Percentiles rank a stretch among this genome's conserved stretches.
phyloP scores from a whole-genome alignment of 1,140 invertebrate species.

The Bombus sylvicola region DNA sequence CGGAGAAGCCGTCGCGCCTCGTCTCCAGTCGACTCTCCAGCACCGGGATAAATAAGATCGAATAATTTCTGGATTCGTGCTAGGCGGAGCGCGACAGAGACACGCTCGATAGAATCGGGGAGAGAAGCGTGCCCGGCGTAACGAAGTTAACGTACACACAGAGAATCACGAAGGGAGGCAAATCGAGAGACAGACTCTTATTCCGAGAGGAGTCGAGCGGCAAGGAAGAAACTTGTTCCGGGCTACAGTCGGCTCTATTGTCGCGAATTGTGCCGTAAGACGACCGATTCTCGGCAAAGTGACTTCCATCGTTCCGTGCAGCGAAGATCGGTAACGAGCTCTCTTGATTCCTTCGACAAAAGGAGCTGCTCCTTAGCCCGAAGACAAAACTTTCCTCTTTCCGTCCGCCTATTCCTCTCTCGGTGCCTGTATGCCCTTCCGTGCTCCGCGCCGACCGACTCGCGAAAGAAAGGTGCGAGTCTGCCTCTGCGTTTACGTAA shows the following conservation, averaged over 20 bases:
- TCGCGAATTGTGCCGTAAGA: conserved; percentile 38
- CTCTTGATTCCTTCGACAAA: conserved; percentile 45
- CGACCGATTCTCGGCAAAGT: conserved; percentile 23
- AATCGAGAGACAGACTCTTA: conserved; percentile 36
- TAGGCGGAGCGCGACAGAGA: too few species aligned
- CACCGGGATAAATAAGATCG: too few species aligned
- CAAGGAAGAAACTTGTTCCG: conserved; percentile 44
- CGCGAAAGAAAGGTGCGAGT: neutral
- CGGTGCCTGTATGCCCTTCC: neutral
- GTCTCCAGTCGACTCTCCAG: too few species aligned
- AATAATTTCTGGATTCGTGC: too few species aligned
- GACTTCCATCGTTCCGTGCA: conserved; percentile 44
- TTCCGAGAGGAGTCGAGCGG: conserved; percentile 7
- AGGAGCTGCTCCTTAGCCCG: conserved; percentile 2
- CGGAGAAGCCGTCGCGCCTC: too few species aligned
- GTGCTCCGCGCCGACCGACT: too few species aligned
- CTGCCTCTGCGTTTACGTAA: conserved; percentile 31
- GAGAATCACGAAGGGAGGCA: conserved; percentile 33
- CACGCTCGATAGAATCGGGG: conserved; percentile 15
- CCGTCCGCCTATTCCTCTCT: neutral
- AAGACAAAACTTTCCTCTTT: conserved; percentile 21
- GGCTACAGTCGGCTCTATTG: conserved; percentile 42
- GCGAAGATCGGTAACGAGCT: conserved; percentile 39
- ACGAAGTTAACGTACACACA: conserved; percentile 55
- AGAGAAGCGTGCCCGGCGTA: conserved; percentile 41